phyloP scores from a whole-genome alignment of 2,113 vertebrate genomes.

The Puntigrus tetrazona region DNA sequence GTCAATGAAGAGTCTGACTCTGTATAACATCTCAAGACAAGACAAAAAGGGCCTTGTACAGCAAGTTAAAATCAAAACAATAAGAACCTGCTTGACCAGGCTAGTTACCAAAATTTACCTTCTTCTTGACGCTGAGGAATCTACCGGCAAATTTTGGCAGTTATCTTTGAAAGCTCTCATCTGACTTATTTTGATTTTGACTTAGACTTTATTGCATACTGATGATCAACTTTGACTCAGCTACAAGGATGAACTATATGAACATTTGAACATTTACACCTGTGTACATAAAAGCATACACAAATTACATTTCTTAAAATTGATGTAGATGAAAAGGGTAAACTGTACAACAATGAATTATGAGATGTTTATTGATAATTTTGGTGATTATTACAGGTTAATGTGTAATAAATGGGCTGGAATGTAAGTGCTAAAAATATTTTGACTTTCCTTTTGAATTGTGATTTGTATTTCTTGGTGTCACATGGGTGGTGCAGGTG shows the following conservation, averaged over 20 bases:
- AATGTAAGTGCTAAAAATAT: neutral
- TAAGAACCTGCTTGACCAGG: neutral
- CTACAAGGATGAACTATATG: neutral
- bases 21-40: neutral
- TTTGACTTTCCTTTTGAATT: neutral
- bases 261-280: neutral
- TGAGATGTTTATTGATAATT: neutral
- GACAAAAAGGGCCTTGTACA: neutral
- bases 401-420: conserved; percentile 14
- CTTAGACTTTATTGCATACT: neutral
- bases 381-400: neutral
- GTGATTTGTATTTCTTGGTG: neutral
- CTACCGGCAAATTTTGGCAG: neutral
- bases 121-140: conserved; percentile 1
- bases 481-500: neutral
- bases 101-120: neutral
- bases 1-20: neutral
- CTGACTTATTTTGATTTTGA: neutral
- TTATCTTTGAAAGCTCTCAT: neutral
- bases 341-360: neutral
- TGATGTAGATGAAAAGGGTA: neutral
- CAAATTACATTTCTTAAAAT: neutral
- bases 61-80: neutral
- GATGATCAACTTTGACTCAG: neutral
- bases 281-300: neutral